Evolutionary conservation across 2,113 vertebrate genomes (phyloP).

Genomic region (Phylloscopus trochilus): DNA sequence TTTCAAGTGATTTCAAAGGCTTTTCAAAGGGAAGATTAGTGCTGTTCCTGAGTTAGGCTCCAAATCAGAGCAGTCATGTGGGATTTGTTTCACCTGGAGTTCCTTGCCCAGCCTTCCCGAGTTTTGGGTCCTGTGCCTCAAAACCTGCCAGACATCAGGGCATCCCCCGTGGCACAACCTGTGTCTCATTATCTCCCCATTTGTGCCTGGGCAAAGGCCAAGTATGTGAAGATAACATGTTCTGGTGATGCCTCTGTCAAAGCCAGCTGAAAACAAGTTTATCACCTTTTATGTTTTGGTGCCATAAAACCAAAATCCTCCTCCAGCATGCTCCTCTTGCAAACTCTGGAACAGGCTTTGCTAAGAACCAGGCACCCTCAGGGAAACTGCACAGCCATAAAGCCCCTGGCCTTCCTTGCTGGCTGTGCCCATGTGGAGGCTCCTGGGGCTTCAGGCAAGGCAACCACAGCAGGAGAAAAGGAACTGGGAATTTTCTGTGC

Average conservation of each 20-base stretch:
- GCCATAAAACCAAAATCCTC: neutral
- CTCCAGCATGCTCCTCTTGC: neutral
- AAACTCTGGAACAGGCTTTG: neutral
- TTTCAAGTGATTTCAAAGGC: conserved; percentile 41
- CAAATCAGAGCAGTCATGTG: neutral
- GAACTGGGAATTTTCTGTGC: neutral
- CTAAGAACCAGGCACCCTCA: neutral
- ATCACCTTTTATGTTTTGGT: neutral
- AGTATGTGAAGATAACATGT: neutral
- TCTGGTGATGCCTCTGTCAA: neutral
- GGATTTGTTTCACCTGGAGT: neutral
- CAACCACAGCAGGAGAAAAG: neutral
- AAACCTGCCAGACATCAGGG: neutral
- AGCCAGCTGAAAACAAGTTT: neutral
- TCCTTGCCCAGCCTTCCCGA: neutral
- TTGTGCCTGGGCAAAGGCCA: neutral
- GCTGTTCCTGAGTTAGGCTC: neutral
- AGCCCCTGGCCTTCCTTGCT: neutral
- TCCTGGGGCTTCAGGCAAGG: neutral
- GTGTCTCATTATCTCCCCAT: neutral
- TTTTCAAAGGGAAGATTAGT: conserved; percentile 21
- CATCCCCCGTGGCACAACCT: neutral
- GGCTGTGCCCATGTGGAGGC: neutral
- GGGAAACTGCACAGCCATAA: neutral
- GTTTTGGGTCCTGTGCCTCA: neutral